These are phyloP conservation scores for Ormyrus thymus DNA, from an alignment of 2,888 invertebrate genomes.

Conservation along the genomic window DNA sequence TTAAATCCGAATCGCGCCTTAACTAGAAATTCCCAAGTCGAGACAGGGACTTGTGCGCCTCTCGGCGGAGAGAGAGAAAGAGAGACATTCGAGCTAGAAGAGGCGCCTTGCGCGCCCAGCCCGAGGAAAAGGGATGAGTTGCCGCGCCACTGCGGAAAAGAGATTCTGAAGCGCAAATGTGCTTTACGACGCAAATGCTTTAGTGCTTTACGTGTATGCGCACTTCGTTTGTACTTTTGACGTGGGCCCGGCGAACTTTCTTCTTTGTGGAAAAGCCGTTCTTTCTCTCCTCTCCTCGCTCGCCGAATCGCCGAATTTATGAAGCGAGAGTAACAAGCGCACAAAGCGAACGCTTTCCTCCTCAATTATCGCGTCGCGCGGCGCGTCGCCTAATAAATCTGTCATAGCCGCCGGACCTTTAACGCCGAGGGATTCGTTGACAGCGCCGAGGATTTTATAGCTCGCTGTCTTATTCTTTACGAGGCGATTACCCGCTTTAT, in stretches of 20 bases:
- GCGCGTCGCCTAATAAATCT: slow-evolving; percentile 11
- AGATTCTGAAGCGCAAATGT: slow-evolving; percentile 43
- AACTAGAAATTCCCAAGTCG: slow-evolving; percentile 2
- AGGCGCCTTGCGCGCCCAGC: slow-evolving; percentile 19
- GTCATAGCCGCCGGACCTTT: not conserved
- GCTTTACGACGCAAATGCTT: slow-evolving; percentile 41
- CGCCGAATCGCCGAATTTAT: slow-evolving; percentile 36
- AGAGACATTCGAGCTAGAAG: slow-evolving; percentile 15
- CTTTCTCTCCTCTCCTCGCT: not conserved
- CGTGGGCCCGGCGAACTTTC: not conserved
- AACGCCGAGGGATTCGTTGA: not conserved
- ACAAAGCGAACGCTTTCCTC: slow-evolving; percentile 19
- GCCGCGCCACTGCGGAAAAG: slow-evolving; percentile 10
- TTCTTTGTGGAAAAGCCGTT: slow-evolving; percentile 30
- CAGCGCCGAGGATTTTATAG: not conserved
- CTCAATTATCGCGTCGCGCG: slow-evolving; percentile 15
- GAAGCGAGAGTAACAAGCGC: slow-evolving; percentile 43
- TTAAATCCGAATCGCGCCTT: slow-evolving; percentile 3
- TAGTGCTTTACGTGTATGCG: not conserved
- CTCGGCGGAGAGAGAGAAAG: not conserved
- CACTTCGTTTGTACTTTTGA: slow-evolving; percentile 45
- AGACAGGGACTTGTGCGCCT: no score
- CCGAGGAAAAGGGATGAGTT: slow-evolving; percentile 11
- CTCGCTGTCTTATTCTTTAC: not conserved
- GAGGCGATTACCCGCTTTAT: not conserved